These are phyloP conservation scores for Hyposmocoma kahamanoa DNA, from an alignment of 1,140 invertebrate genomes.

Conservation along the genomic window DNA sequence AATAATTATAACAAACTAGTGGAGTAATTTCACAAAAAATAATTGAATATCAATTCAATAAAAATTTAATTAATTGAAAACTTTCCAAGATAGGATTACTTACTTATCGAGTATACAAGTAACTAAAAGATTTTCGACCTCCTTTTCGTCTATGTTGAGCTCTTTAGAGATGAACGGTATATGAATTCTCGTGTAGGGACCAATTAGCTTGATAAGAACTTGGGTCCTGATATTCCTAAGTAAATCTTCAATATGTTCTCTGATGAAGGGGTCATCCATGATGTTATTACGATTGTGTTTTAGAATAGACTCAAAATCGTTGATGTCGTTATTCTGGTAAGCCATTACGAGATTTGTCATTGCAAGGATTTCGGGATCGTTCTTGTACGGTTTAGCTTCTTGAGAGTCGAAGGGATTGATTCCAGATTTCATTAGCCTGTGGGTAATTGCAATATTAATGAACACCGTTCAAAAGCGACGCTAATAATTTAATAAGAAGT, in stretches of 20 bases:
- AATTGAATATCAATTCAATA: too few relatives aligned
- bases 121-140: constrained; percentile 98
- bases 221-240: constrained; percentile 98
- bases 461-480: background rate
- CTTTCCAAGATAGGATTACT: constrained; percentile 40
- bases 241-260: constrained; percentile 99
- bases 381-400: constrained; percentile 99
- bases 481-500: constrained; percentile 1
- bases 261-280: constrained; percentile 99
- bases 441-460: background rate
- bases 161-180: constrained; percentile 99
- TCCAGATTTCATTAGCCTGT: constrained; percentile 98
- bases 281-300: constrained; percentile 96
- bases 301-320: constrained; percentile 98
- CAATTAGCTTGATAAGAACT: constrained; percentile 97
- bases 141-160: constrained; percentile 95
- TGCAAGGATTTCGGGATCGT: constrained; percentile 98
- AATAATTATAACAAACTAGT: too few relatives aligned
- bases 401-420: constrained; percentile 99
- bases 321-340: constrained; percentile 99
- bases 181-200: constrained; percentile 98
- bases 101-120: constrained; percentile 98
- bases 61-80: background rate
- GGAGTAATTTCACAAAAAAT: too few relatives aligned
- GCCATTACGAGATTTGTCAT: constrained; percentile 99